Evolutionary conservation across 2,113 vertebrate genomes (phyloP), one percentile per base, ranked within the genome.

Genomic region (Narcine bancroftii): DNA sequence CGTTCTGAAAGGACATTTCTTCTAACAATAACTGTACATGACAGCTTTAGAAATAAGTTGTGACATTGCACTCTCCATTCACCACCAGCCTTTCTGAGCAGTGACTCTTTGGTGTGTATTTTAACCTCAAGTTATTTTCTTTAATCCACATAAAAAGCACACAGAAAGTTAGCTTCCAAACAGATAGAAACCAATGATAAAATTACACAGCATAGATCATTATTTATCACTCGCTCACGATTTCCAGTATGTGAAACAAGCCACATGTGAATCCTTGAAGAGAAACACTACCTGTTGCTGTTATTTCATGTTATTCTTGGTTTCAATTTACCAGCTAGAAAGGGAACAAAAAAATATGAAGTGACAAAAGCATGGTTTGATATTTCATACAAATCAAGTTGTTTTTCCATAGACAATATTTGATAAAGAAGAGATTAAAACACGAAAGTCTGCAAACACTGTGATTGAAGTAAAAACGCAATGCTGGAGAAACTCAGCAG

Each of bases 1-100:
- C 94, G 93, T n/a, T 92, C 92, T 92, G 93, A 93, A 93, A 92
- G 93, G 66, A 77, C 92, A 92, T 93, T 94, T 94, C 76, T 94
- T 95, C 94, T 94, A 94, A 94, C 93, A 93, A 91, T 91, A 91
- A 71, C 21, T 71, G 89, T 71, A 69, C 63, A 47, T 91, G 89
- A 91, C 87, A 91, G 63, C 39, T 91, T 91, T 15, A 17, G 89
- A 71, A 91, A 69, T 69, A 71, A 71, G 65, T 69, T 71, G 89
- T 69, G 63, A 71, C 39, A 71, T 47, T 91, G 10, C 63, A 47
- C 89, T 47, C 63, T 69, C 89, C 39, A 47, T 26, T 71, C 13
- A 33, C 39, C 42, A 26, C 47, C 71, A 42, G 15, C 21, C 26
- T 47, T 69, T 15, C 39, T 47, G 42, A 71, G 63, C 42, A 45